A percentile compares a stretch with the other conserved stretches of the same genome.
Conservation (phyloP, 1,140 invertebrate species). For the Papilio polyxenes region DNA sequence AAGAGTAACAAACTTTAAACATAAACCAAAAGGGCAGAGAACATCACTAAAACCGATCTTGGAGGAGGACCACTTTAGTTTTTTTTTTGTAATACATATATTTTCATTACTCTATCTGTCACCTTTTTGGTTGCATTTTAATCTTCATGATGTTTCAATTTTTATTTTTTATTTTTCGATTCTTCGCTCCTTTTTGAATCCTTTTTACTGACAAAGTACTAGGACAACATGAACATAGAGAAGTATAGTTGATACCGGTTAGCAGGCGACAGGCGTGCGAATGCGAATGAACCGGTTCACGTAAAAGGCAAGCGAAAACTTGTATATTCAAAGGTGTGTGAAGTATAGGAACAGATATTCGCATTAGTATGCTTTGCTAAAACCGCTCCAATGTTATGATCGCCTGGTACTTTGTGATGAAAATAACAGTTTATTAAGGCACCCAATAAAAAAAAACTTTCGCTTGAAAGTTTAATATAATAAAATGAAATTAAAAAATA, state of each 20-base stretch:
- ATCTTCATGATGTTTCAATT: background rate
- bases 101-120: too few species aligned
- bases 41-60: too few species aligned
- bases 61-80: too few species aligned
- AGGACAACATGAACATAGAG: conserved; percentile 59
- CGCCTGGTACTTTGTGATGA: conserved; percentile 56
- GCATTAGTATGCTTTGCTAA: conserved; percentile 61
- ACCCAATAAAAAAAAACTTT: conserved; percentile 37
- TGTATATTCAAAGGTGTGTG: conserved; percentile 69
- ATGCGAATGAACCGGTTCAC: conserved; percentile 55
- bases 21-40: too few species aligned
- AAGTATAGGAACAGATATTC: conserved; percentile 56
- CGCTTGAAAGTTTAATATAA: background rate
- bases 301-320: conserved; percentile 68
- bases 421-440: conserved; percentile 1
- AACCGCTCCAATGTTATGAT: conserved; percentile 54
- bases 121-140: too few species aligned
- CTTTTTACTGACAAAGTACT: conserved; percentile 61
- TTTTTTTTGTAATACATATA: too few species aligned
- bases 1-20: too few species aligned
- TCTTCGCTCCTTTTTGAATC: conserved; percentile 59
- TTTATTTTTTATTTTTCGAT: conserved; percentile 23
- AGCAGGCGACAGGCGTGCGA: conserved; percentile 50
- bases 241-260: conserved; percentile 54
- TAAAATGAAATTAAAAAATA: background rate